Evolutionary conservation across 2,113 vertebrate genomes (phyloP), one percentile per base, ranked within the genome.

Genomic region (Marmota monax): DNA sequence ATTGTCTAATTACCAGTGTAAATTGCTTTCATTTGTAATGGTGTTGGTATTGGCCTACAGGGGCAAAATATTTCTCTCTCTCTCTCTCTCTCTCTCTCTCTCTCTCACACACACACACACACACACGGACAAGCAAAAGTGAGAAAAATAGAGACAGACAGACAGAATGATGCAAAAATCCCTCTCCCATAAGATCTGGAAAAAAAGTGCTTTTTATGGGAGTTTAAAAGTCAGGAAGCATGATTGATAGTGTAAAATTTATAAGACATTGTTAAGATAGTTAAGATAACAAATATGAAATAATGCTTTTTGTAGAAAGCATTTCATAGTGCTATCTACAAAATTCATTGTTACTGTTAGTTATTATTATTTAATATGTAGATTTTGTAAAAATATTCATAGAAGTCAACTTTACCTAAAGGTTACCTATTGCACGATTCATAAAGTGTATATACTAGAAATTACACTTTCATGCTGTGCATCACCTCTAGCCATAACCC

Each of bases 231-330:
- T 61, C 23, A 53, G 42, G n/a, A 92, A 76, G 58, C 45, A 48
- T 48, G 84, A 4, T 22, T 63, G 22, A 11, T 27, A 9, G 23
- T 61, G 17, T 29, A 70, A 61, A 94, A 51, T 14, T 69, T 84
- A 39, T 29, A 61, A 84, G 27, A 88, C 84, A 42, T 37, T 91
- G 42, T 42, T 10, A 23, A 63, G 14, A 39, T 78, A 80, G 25
- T 87, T 39, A 84, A 84, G 67, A 88, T 91, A 67, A n/a, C 78
- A 78, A 86, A 77, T 87, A 86, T 53, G 32, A 90, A 17, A 53
- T 27, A 42, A 56, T 29, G 76, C 4, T 42, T 42, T 88, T 63
- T 18, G 8, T 27, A 63, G 20, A 58, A 23, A 58, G 9, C 61
- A 63, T 63, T 63, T 63, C 61, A 84, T 39, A 25, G 4, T 80